These are phyloP conservation scores for Tetragonula carbonaria DNA, from an alignment of 2,888 invertebrate genomes.

Conservation along the genomic window DNA sequence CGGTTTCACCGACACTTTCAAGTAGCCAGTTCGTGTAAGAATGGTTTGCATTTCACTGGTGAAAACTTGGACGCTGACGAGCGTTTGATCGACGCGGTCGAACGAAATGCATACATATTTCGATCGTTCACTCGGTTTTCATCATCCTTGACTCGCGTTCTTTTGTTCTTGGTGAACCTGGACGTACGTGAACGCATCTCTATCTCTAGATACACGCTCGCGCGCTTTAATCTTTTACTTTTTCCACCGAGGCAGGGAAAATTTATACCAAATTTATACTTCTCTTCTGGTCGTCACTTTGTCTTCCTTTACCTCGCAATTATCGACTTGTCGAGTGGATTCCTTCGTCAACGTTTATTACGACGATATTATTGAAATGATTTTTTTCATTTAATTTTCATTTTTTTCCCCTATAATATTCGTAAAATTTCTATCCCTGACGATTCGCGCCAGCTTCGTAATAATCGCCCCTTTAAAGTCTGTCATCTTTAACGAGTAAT, in stretches of 20 bases:
- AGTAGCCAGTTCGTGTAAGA: slow-evolving; percentile 64
- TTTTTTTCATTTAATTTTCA: no score
- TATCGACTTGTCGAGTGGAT: neutral
- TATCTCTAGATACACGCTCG: slow-evolving; percentile 13
- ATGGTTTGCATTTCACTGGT: slow-evolving; percentile 79
- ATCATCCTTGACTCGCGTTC: slow-evolving; percentile 46
- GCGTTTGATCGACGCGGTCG: slow-evolving; percentile 46
- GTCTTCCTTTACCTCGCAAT: neutral
- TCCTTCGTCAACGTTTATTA: neutral
- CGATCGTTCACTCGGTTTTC: slow-evolving; percentile 65
- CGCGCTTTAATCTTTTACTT: slow-evolving; percentile 36
- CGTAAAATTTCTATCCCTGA: no score
- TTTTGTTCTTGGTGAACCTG: slow-evolving; percentile 54
- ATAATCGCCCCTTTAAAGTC: no score
- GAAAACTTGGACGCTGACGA: slow-evolving; percentile 70
- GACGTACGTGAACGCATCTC: neutral
- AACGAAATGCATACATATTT: slow-evolving; percentile 39
- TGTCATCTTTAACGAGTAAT: no score
- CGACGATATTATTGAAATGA: no score
- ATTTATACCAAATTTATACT: neutral
- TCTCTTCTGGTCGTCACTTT: neutral
- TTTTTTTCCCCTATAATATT: no score
- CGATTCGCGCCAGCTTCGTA: no score
- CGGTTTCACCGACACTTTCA: slow-evolving; percentile 77
- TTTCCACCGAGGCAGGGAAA: neutral